Evolutionary conservation across 2,797 vertebrate genomes (phyloP).

Genomic region (Ctenopoma kingsleyae): DNA sequence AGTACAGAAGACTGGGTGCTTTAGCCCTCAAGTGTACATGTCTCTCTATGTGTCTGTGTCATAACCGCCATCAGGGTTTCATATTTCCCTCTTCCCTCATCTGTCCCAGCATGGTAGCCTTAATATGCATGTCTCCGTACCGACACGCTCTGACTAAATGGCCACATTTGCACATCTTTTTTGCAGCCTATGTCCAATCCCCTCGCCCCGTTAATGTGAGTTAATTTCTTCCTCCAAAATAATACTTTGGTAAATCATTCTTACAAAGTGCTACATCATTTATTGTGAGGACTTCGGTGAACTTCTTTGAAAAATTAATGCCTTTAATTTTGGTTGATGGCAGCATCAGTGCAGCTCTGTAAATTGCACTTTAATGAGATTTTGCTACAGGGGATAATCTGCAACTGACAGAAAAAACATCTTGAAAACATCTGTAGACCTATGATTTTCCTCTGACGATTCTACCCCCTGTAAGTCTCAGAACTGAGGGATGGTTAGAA

Average conservation of each 20-base stretch:
- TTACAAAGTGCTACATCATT: slow-evolving; percentile 98
- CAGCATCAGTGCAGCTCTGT: slow-evolving; percentile 99
- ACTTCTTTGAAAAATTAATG: slow-evolving; percentile 99
- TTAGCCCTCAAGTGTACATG: slow-evolving; percentile 70
- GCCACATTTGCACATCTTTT: slow-evolving; percentile 94
- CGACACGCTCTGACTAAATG: slow-evolving; percentile 89
- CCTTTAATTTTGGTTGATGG: slow-evolving; percentile 99
- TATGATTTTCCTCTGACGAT: slow-evolving; percentile 98
- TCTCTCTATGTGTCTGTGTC: slow-evolving; percentile 78
- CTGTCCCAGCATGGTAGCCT: slow-evolving; percentile 89
- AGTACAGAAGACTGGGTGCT: slow-evolving; percentile 55
- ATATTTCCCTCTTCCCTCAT: slow-evolving; percentile 88
- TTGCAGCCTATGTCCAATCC: slow-evolving; percentile 87
- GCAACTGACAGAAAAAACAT: slow-evolving; percentile 99
- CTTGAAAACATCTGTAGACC: slow-evolving; percentile 99
- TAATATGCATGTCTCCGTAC: slow-evolving; percentile 90
- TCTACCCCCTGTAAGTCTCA: slow-evolving; percentile 92
- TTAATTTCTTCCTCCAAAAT: slow-evolving; percentile 91
- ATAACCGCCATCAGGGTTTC: slow-evolving; percentile 86
- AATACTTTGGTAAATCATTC: slow-evolving; percentile 97
- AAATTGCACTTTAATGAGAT: slow-evolving; percentile 99
- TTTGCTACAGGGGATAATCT: slow-evolving; percentile 99
- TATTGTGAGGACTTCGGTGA: slow-evolving; percentile 98
- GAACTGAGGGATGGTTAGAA: slow-evolving; percentile 90
- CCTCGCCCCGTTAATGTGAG: slow-evolving; percentile 92